Evolutionary conservation across 2,113 vertebrate species (phyloP).

Genomic region (Centrocercus urophasianus): DNA sequence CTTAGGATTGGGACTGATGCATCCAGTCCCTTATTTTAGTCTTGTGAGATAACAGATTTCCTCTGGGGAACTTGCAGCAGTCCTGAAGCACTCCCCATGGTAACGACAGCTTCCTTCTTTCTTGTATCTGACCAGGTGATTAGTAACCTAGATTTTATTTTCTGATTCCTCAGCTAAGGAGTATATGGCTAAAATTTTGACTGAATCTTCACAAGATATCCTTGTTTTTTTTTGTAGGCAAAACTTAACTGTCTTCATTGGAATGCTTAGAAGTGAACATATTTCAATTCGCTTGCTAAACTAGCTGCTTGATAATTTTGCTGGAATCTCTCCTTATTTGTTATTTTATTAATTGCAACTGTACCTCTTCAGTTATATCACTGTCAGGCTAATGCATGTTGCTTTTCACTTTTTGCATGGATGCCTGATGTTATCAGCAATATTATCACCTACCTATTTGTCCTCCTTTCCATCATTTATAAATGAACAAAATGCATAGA

Average conservation of each 20-base stretch:
- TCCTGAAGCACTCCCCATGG: background rate
- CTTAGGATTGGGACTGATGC: background rate
- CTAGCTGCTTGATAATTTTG: background rate
- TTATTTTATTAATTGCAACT: background rate
- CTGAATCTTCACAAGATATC: background rate
- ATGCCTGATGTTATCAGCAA: fast-evolving
- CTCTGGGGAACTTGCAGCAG: background rate
- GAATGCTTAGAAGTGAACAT: background rate
- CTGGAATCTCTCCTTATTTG: background rate
- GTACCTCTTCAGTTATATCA: background rate
- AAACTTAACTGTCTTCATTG: background rate
- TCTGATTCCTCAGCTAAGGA: background rate
- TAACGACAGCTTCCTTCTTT: background rate
- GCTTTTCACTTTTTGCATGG: background rate
- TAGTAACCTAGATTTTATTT: background rate
- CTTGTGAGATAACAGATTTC: fast-evolving
- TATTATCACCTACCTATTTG: background rate
- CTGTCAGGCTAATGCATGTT: background rate
- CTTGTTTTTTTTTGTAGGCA: background rate
- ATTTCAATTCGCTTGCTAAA: background rate
- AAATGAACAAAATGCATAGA: background rate
- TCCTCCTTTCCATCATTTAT: background rate
- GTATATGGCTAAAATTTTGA: background rate
- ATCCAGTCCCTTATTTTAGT: background rate
- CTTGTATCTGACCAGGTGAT: background rate